These are phyloP conservation scores for Bombus haemorrhoidalis DNA, from an alignment of 1,140 invertebrate species.

Conservation along the genomic window DNA sequence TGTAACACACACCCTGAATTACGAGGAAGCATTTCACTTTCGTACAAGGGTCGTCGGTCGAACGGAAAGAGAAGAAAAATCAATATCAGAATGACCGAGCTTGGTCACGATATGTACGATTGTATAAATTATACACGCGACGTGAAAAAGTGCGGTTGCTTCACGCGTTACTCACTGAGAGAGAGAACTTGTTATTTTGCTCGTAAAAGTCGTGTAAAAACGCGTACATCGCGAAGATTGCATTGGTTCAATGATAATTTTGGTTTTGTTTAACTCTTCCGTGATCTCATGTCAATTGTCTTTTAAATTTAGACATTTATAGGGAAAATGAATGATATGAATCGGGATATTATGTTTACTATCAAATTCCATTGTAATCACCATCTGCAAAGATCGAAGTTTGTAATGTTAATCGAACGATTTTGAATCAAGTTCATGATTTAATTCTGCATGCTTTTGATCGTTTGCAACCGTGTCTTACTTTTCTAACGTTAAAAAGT, in stretches of 20 bases:
- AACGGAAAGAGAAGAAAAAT: slow-evolving; percentile 39
- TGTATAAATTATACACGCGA: slow-evolving; percentile 50
- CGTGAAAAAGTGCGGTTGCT: neutral
- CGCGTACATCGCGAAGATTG: neutral
- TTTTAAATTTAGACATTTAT: neutral
- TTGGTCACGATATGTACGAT: slow-evolving; percentile 30
- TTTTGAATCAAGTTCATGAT: neutral
- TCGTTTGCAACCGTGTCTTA: neutral
- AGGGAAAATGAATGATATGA: neutral
- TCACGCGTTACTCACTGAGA: neutral
- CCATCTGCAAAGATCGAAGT: neutral
- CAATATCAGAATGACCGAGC: slow-evolving; percentile 52
- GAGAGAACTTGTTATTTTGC: neutral
- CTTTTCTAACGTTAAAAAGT: too few relatives aligned
- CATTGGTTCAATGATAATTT: neutral
- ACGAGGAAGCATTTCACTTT: neutral
- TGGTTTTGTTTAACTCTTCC: neutral
- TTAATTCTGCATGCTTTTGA: neutral
- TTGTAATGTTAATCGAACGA: neutral
- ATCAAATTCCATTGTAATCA: neutral
- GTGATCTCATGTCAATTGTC: neutral
- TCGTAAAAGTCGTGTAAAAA: too few relatives aligned
- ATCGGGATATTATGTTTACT: neutral
- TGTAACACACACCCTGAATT: neutral
- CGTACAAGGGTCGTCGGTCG: slow-evolving; percentile 9